phyloP scores from a whole-genome alignment of 2,113 vertebrate genomes.

The Callopanchax toddi region DNA sequence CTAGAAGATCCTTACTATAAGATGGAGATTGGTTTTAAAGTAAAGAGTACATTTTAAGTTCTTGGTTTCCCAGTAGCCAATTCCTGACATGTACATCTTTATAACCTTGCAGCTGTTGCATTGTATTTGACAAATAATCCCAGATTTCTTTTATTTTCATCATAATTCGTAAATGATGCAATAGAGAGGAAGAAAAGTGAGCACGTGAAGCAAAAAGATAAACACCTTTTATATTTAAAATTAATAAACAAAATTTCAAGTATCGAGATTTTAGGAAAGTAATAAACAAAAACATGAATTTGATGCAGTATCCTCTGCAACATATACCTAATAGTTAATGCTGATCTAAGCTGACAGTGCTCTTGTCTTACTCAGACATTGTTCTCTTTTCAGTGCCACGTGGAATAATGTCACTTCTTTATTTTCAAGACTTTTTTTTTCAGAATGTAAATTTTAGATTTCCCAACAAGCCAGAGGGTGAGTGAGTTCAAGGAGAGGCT shows the following conservation, averaged over 20 bases:
- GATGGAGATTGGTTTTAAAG: too few relatives aligned
- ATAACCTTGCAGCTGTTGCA: too few relatives aligned
- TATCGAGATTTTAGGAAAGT: constrained; percentile 17
- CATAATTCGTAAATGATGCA: too few relatives aligned
- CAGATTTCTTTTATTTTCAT: too few relatives aligned
- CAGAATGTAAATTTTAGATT: constrained; percentile 64
- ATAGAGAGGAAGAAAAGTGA: too few relatives aligned
- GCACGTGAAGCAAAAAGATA: too few relatives aligned
- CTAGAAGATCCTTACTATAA: too few relatives aligned
- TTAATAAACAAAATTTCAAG: not conserved
- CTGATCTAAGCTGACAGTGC: constrained; percentile 42
- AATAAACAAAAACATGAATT: constrained; percentile 31
- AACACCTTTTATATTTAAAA: too few relatives aligned
- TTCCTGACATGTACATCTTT: too few relatives aligned
- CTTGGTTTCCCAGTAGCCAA: too few relatives aligned
- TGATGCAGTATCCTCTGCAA: constrained; percentile 17
- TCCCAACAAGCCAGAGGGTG: constrained; percentile 60
- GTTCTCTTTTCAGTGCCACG: constrained; percentile 38
- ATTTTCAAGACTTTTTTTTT: constrained; percentile 52
- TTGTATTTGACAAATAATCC: too few relatives aligned
- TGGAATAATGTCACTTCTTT: constrained; percentile 47
- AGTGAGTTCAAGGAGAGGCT: constrained; percentile 69
- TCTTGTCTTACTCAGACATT: constrained; percentile 40
- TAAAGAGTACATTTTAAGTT: too few relatives aligned
- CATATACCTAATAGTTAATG: constrained; percentile 15